Evolutionary conservation across 2,113 vertebrate genomes (phyloP).

Genomic region (Eulacestoma nigropectus): DNA sequence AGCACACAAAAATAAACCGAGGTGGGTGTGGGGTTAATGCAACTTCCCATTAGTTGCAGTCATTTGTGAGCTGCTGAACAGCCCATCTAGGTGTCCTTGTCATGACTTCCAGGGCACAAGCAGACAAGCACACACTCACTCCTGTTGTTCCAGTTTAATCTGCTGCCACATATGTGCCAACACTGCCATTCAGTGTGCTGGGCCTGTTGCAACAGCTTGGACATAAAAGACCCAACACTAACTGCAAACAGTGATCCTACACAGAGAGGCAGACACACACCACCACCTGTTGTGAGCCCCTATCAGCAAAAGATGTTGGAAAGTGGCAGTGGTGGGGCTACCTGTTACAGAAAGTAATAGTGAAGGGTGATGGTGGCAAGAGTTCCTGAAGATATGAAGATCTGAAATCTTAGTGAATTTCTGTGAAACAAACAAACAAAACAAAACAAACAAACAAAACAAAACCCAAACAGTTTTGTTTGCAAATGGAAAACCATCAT

Average conservation of each 20-base stretch:
- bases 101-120: not conserved
- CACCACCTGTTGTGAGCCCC: fast-evolving
- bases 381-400: not conserved
- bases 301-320: not conserved
- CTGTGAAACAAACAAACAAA: not conserved
- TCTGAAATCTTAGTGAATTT: not conserved
- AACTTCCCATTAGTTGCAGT: not conserved
- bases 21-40: not conserved
- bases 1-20: not conserved
- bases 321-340: not conserved
- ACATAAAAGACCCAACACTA: not conserved
- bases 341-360: not conserved
- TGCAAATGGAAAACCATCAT: not conserved
- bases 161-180: not conserved
- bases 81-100: not conserved
- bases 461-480: not conserved
- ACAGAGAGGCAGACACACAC: not conserved
- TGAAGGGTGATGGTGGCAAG: not conserved
- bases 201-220: not conserved
- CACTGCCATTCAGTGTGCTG: not conserved
- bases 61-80: not conserved
- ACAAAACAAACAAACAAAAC: not conserved
- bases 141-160: not conserved
- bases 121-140: not conserved
- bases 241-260: not conserved